phyloP scores from a whole-genome alignment of 2,113 vertebrate species.

The Cardinalis cardinalis region DNA sequence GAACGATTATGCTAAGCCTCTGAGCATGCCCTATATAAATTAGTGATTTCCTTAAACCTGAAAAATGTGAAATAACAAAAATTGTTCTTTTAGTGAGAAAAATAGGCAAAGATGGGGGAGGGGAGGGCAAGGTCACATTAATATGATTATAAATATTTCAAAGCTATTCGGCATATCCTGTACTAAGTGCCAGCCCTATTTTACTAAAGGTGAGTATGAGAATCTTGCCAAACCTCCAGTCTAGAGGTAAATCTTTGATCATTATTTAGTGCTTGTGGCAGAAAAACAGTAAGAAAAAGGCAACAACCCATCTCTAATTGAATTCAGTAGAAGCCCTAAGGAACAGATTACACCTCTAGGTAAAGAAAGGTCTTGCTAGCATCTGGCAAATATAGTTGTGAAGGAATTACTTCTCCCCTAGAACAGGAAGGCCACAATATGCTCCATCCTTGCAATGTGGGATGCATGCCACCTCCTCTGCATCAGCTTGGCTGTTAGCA shows the following conservation, averaged over 20 bases:
- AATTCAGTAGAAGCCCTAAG: neutral
- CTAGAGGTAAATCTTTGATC: neutral
- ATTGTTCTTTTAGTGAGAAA: neutral
- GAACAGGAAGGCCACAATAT: constrained; percentile 3
- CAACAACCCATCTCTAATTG: neutral
- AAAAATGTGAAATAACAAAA: constrained; percentile 6
- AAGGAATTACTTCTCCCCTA: neutral
- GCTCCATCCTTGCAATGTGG: neutral
- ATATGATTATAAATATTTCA: neutral
- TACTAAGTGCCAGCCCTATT: neutral
- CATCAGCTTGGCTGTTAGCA: neutral
- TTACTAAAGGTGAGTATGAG: neutral
- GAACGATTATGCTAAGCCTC: constrained; percentile 32
- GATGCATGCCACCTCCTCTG: neutral
- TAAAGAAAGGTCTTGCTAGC: neutral
- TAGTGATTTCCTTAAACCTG: constrained; percentile 7
- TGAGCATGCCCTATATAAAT: constrained; percentile 28
- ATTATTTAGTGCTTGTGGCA: neutral
- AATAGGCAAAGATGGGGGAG: neutral
- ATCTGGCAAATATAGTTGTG: neutral
- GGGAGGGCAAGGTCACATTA: neutral
- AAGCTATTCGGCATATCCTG: neutral
- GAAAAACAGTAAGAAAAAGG: neutral
- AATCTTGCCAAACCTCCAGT: neutral
- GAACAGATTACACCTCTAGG: neutral